Percentiles rank a stretch among this genome's conserved stretches.
Conservation (phyloP, 1,140 invertebrate species). For the Onthophagus taurus region DNA sequence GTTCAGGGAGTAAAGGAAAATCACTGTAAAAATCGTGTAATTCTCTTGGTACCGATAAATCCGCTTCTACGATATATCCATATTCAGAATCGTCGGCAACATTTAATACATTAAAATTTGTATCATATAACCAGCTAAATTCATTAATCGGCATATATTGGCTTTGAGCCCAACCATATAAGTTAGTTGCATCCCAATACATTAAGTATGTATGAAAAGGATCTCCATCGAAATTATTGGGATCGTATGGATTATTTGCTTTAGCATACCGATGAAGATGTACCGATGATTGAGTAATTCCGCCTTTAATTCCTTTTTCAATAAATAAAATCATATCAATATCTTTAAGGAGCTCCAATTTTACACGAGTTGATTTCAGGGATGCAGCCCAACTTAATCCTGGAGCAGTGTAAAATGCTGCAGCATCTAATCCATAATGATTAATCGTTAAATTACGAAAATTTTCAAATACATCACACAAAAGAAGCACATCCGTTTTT, state of each 20-base stretch:
- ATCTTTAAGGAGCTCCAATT: conserved; percentile 40
- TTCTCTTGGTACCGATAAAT: conserved; percentile 30
- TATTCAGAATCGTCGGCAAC: too few species aligned
- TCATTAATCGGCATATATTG: conserved; percentile 33
- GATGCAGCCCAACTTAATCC: conserved; percentile 38
- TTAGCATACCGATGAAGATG: conserved; percentile 17
- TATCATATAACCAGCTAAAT: conserved; percentile 39
- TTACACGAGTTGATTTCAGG: conserved; percentile 34
- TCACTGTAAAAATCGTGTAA: conserved; percentile 1
- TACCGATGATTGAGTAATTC: conserved; percentile 19
- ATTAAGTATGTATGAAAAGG: conserved; percentile 23
- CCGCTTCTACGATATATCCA: conserved; percentile 45
- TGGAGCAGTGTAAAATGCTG: conserved; percentile 34
- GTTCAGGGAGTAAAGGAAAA: neutral
- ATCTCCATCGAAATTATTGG: too few species aligned
- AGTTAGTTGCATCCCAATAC: conserved; percentile 46
- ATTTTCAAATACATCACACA: conserved; percentile 39
- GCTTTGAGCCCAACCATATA: conserved; percentile 44
- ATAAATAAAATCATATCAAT: conserved; percentile 30
- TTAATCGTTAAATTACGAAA: conserved; percentile 33
- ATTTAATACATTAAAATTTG: conserved; percentile 16
- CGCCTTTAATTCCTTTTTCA: conserved; percentile 23
- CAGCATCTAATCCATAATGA: conserved; percentile 32
- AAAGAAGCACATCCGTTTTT: conserved; percentile 34
- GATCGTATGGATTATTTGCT: conserved; percentile 34